A percentile compares a stretch with the other conserved stretches of the same genome.
Conservation (phyloP, 2,888 invertebrate genomes). For the Oligia strigilis region DNA sequence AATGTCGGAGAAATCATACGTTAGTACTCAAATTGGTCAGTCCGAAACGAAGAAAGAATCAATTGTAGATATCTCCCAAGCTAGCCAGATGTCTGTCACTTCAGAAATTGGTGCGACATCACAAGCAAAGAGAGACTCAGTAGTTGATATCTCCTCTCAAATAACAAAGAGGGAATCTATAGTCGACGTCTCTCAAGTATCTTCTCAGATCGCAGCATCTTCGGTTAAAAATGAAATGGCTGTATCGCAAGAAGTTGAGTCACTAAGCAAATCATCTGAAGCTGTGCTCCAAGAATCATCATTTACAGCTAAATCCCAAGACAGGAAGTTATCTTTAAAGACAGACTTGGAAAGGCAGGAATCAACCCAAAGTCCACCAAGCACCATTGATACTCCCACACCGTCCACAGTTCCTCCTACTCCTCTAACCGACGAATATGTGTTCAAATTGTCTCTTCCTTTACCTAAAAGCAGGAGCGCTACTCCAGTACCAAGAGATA, state of each 20-base stretch:
- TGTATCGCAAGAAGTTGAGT: slow-evolving; percentile 50
- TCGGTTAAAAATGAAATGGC: slow-evolving; percentile 18
- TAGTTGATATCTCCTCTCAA: slow-evolving; percentile 30
- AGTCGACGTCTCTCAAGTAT: slow-evolving; percentile 11
- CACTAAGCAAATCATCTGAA: slow-evolving; percentile 44
- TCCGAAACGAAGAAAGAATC: slow-evolving; percentile 29
- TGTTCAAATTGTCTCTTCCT: slow-evolving; percentile 81
- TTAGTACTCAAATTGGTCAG: slow-evolving; percentile 34
- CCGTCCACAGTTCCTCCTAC: slow-evolving; percentile 82
- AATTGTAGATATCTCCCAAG: slow-evolving; percentile 26
- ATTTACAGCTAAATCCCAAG: slow-evolving; percentile 46
- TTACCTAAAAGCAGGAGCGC: slow-evolving; percentile 79
- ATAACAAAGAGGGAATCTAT: slow-evolving; percentile 22
- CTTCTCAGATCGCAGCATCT: slow-evolving; percentile 15
- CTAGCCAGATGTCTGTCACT: slow-evolving; percentile 18
- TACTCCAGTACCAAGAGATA: slow-evolving; percentile 73
- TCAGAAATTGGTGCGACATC: slow-evolving; percentile 27
- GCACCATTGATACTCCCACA: slow-evolving; percentile 75
- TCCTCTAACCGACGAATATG: slow-evolving; percentile 85
- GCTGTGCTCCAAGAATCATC: slow-evolving; percentile 58
- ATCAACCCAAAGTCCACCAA: slow-evolving; percentile 65
- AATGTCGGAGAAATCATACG: slow-evolving; percentile 26
- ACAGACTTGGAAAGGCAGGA: slow-evolving; percentile 65
- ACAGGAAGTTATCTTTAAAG: slow-evolving; percentile 60
- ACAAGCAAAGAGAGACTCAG: slow-evolving; percentile 12